phyloP scores from a whole-genome alignment of 2,113 vertebrate species.

The Butastur rufipennis region DNA sequence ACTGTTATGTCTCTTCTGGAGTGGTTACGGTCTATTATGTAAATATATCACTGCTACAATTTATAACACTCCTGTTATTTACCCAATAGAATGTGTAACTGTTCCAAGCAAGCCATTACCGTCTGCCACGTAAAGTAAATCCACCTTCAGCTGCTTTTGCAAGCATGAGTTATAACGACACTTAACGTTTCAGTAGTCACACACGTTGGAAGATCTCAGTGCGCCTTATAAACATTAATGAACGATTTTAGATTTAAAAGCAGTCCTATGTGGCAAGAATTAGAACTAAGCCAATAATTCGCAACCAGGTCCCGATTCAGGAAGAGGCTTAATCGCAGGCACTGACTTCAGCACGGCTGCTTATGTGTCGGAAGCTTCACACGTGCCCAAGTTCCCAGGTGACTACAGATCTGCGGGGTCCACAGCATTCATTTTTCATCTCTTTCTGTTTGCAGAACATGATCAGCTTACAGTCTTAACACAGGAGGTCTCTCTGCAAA shows the following conservation, averaged over 20 bases:
- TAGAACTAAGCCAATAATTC: not conserved
- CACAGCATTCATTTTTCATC: not conserved
- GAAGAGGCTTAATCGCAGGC: fast-evolving
- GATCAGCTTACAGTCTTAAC: constrained; percentile 2
- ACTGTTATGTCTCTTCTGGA: constrained; percentile 37
- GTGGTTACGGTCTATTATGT: constrained; percentile 39
- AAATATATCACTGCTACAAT: constrained; percentile 59
- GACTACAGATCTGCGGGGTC: not conserved
- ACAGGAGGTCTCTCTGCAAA: not conserved
- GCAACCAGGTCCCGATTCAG: not conserved
- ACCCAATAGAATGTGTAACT: constrained; percentile 55
- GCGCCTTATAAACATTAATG: not conserved
- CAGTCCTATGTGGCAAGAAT: not conserved
- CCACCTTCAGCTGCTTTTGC: constrained; percentile 61
- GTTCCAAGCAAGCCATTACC: constrained; percentile 56
- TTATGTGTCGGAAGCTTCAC: not conserved
- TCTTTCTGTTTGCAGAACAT: not conserved
- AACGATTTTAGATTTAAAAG: constrained; percentile 3
- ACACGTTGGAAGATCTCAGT: not conserved
- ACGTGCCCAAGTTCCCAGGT: not conserved
- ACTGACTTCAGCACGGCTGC: not conserved
- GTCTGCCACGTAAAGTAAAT: constrained; percentile 39
- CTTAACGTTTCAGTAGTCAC: not conserved
- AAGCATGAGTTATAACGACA: constrained; percentile 22
- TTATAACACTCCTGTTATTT: constrained; percentile 68